Base-by-base conservation (phyloP, 1,140 invertebrate genomes). In the Macrotrachela quadricornifera region DNA sequence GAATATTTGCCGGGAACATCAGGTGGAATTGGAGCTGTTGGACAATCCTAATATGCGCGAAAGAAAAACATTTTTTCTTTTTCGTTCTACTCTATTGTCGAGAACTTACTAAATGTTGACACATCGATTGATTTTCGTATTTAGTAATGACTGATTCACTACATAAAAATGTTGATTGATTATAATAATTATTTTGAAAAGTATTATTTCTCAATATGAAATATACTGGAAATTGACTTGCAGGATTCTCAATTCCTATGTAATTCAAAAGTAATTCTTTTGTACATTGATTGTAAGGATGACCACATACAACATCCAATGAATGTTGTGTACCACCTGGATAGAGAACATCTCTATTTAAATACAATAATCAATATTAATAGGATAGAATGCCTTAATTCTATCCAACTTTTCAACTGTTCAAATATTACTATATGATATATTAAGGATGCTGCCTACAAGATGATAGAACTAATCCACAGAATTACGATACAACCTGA, bases 331-430 rank as follows among this genome's bases (percentile, higher is more conserved):
- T 54, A 43, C 41, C 43, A 8, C 38, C 43, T 14, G 54, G 16
- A 46, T 50, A 55, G 50, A 44, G 36, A 17, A 55, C 54, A 51
- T 55, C 49, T 46, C 40, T 55, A 43, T 48, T 50, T n/a, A 49
- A 55, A 15, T 50, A 46, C 36, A n/a, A 38, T 10, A 45, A 39
- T 36, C 36, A 38, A 11, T 37, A 55, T 30, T 49, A 39, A 44
- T 47, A 43, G 13, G 54, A 39, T 14, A 55, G n/a, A 16, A 40
- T 30, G 44, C 41, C 38, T 13, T 42, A 41, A 16, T 50, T 13
- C n/a, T 49, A 15, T 12, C 39, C 41, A 4, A 54, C 46, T 37
- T 48, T 46, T 8, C 41, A 38, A 41, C 38, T 49, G 0, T 36
- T 48, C 17, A 10, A 38, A 42, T 18, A 40, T 40, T 49, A 48